phyloP scores from a whole-genome alignment of 2,113 vertebrate species.

The Phocoena sinus region DNA sequence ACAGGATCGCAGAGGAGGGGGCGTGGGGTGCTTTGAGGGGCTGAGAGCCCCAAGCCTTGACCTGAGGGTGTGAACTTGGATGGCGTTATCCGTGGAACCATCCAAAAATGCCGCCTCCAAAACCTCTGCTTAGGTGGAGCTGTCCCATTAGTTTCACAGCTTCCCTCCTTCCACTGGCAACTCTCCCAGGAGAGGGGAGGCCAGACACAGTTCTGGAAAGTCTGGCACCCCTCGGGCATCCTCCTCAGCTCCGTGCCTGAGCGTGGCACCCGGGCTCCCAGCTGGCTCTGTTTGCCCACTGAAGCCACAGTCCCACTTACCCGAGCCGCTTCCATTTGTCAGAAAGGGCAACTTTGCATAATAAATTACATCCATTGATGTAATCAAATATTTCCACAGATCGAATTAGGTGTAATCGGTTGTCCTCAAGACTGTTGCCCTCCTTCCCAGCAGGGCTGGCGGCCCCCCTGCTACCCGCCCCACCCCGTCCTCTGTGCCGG shows the following conservation, averaged over 20 bases:
- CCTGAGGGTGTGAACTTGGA: background rate
- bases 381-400: conserved; percentile 75
- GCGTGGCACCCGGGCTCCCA: background rate
- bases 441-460: conserved; percentile 17
- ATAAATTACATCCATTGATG: conserved; percentile 47
- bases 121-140: background rate
- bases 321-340: conserved; percentile 20
- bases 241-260: background rate
- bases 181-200: no score
- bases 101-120: background rate
- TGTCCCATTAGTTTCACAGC: background rate
- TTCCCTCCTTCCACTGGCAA: background rate
- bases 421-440: conserved; percentile 40
- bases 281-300: conserved; percentile 38
- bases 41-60: accelerated
- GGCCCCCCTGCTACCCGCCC: accelerated
- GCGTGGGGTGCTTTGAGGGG: accelerated
- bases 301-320: conserved; percentile 23
- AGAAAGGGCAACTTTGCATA: conserved; percentile 75
- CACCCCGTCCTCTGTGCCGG: background rate
- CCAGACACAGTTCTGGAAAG: background rate
- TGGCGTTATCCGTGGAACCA: accelerated
- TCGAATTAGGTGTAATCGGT: conserved; percentile 71
- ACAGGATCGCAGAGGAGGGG: background rate
- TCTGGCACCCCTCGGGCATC: background rate